Evolutionary conservation across 2,113 vertebrate genomes (phyloP).

Genomic region (Thunnus maccoyii): DNA sequence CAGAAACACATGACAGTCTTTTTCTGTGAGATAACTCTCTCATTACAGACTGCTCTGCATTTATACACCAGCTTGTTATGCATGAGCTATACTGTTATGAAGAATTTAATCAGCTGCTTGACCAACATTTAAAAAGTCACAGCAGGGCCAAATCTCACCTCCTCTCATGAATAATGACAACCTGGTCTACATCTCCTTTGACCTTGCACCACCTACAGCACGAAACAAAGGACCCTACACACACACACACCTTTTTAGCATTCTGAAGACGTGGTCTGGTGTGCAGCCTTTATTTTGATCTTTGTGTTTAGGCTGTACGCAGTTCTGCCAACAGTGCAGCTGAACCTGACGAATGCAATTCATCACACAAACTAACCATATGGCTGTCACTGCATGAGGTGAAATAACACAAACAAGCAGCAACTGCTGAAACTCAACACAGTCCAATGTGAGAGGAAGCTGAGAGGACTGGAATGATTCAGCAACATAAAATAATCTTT

Average conservation of each 20-base stretch:
- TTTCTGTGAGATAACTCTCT: background rate
- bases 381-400: background rate
- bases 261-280: slow-evolving; percentile 10
- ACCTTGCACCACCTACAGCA: slow-evolving; percentile 15
- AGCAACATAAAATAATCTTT: background rate
- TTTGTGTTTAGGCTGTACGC: slow-evolving; percentile 38
- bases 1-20: slow-evolving; percentile 8
- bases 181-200: slow-evolving; percentile 16
- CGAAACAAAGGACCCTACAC: slow-evolving; percentile 20
- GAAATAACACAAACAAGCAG: background rate
- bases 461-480: background rate
- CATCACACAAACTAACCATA: slow-evolving; percentile 38
- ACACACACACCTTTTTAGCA: slow-evolving; percentile 17
- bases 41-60: background rate
- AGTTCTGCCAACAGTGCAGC: slow-evolving; percentile 18
- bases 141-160: slow-evolving; percentile 26
- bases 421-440: background rate
- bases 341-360: slow-evolving; percentile 28
- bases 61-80: slow-evolving; percentile 7
- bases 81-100: slow-evolving; percentile 11
- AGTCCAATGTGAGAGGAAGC: too few relatives aligned
- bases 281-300: slow-evolving; percentile 22
- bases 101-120: slow-evolving; percentile 16
- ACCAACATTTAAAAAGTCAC: slow-evolving; percentile 46
- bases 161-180: slow-evolving; percentile 45